These are phyloP conservation scores for Cecropterus lyciades DNA, from an alignment of 1,140 invertebrate genomes.

Conservation along the genomic window DNA sequence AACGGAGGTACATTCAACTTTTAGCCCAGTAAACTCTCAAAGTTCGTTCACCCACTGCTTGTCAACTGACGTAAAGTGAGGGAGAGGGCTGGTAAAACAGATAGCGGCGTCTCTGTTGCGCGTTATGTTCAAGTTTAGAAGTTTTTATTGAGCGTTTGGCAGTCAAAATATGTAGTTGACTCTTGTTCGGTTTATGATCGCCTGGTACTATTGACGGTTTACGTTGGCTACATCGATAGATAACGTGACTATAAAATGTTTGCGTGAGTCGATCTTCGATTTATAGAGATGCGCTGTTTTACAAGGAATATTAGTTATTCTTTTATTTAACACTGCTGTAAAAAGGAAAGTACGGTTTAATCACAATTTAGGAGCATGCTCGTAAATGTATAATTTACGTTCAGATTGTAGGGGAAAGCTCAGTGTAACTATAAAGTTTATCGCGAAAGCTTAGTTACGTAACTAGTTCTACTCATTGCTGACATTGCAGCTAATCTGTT, in stretches of 20 bases:
- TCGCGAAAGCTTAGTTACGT: constrained; percentile 19
- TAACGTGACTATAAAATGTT: constrained; percentile 52
- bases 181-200: constrained; percentile 65
- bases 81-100: constrained; percentile 60
- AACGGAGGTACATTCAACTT: constrained; percentile 84
- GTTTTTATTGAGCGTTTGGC: constrained; percentile 75
- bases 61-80: constrained; percentile 80
- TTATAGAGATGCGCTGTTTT: constrained; percentile 10
- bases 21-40: constrained; percentile 83
- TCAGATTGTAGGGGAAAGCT: constrained; percentile 17
- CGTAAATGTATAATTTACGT: constrained; percentile 11
- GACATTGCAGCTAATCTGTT: neutral
- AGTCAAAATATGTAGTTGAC: constrained; percentile 69
- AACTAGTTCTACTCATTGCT: constrained; percentile 2
- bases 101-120: constrained; percentile 65
- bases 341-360: constrained; percentile 20
- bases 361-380: constrained; percentile 11
- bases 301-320: neutral
- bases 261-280: constrained; percentile 45
- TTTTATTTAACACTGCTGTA: neutral
- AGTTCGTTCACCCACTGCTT: constrained; percentile 83
- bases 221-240: constrained; percentile 78
- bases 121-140: constrained; percentile 74
- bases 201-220: constrained; percentile 79
- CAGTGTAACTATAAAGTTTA: constrained; percentile 9